Conservation (phyloP, 2,113 vertebrate genomes). For the Saccopteryx bilineata region DNA sequence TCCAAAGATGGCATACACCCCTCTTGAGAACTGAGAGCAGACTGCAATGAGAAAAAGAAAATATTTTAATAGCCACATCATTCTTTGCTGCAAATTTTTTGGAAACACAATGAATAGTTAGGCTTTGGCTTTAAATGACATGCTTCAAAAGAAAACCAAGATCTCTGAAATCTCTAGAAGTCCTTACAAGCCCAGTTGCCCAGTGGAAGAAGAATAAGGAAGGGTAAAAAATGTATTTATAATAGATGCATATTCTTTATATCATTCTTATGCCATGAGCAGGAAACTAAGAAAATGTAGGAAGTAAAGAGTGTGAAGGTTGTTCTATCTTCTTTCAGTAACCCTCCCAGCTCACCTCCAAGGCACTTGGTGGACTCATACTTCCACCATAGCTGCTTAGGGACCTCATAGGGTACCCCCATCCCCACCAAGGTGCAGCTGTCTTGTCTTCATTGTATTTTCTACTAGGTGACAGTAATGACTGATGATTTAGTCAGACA, state of each 20-base stretch:
- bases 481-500: conserved; percentile 29
- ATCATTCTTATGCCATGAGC: neutral
- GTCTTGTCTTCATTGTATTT: conserved; percentile 18
- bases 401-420: neutral
- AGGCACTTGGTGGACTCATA: neutral
- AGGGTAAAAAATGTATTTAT: conserved; percentile 1
- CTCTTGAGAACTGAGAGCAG: conserved; percentile 99
- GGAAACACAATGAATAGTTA: conserved; percentile 37
- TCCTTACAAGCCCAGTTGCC: conserved; percentile 4
- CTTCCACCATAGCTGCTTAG: neutral
- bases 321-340: conserved; percentile 6
- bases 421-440: neutral
- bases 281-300: conserved; percentile 32
- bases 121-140: conserved; percentile 27
- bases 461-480: neutral
- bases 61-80: conserved; percentile 75
- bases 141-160: conserved; percentile 46
- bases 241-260: neutral
- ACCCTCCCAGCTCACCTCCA: neutral
- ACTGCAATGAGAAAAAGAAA: conserved; percentile 89
- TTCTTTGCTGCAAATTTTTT: neutral
- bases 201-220: conserved; percentile 16
- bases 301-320: neutral
- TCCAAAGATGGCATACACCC: conserved; percentile 99
- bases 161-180: conserved; percentile 43